Conservation (phyloP, 2,797 vertebrate genomes). For the Gambusia yucatana region DNA sequence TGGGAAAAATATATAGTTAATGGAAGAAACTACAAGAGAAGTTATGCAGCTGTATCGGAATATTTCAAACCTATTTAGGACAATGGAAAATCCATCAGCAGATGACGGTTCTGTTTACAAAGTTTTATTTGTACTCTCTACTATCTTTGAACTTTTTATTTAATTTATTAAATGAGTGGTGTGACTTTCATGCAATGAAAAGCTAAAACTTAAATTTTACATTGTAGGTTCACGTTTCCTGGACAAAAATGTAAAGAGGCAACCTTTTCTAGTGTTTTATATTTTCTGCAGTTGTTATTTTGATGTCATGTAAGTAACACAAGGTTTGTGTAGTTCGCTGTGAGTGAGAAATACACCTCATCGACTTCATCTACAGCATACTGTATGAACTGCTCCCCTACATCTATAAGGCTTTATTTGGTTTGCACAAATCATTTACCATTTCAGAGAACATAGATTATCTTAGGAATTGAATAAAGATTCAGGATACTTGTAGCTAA, state of each 20-base stretch:
- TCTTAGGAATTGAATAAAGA: background rate
- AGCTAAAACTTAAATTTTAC: background rate
- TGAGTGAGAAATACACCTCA: constrained; percentile 5
- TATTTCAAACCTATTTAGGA: background rate
- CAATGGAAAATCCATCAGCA: background rate
- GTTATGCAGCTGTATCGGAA: background rate
- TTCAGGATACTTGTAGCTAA: background rate
- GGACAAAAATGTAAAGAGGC: background rate
- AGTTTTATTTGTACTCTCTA: background rate
- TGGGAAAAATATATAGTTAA: background rate
- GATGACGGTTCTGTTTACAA: background rate
- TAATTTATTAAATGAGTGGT: background rate
- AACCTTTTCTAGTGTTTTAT: background rate
- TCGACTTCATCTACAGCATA: background rate
- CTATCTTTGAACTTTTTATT: background rate
- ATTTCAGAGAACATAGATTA: constrained; percentile 1
- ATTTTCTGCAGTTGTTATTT: background rate
- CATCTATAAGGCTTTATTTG: constrained; percentile 1
- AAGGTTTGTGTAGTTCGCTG: background rate
- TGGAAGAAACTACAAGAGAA: background rate
- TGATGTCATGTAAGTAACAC: background rate
- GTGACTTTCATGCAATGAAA: background rate
- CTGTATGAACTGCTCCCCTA: background rate
- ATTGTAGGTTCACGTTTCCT: background rate
- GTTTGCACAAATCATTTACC: constrained; percentile 9